Evolutionary conservation across 2,113 vertebrate species (phyloP).

Genomic region (Marmota flaviventris): DNA sequence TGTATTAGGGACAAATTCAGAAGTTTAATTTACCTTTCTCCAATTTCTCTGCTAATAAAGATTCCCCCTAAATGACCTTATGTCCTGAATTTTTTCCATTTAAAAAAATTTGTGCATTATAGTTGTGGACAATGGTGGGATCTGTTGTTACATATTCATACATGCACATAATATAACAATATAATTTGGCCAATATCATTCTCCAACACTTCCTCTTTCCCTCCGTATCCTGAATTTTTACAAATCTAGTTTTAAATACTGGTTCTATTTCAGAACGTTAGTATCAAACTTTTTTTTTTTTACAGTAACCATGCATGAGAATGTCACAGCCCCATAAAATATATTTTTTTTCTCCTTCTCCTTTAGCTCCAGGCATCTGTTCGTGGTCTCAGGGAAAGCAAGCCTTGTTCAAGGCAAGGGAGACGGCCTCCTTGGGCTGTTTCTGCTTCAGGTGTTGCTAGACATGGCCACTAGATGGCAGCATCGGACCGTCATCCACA

Average conservation of each 20-base stretch:
- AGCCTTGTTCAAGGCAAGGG: not conserved
- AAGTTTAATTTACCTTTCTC: not conserved
- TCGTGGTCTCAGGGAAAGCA: not conserved
- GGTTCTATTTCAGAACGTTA: not conserved
- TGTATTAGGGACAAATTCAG: not conserved
- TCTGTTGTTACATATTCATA: no score
- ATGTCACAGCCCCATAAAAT: not conserved
- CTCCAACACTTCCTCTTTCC: no score
- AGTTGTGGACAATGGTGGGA: no score
- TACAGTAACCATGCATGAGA: not conserved
- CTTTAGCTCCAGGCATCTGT: not conserved
- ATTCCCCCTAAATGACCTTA: not conserved
- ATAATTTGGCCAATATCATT: no score
- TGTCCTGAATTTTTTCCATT: not conserved
- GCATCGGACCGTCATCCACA: not conserved
- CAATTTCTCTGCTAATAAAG: not conserved
- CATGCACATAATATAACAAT: no score
- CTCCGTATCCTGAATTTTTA: not conserved
- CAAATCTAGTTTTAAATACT: not conserved
- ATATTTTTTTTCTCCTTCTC: fast-evolving
- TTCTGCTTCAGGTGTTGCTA: not conserved
- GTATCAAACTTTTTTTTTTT: not conserved
- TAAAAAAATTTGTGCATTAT: no score
- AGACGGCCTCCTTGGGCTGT: not conserved
- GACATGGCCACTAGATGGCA: not conserved